phyloP scores from a whole-genome alignment of 2,113 vertebrate species.

The Anolis carolinensis region DNA sequence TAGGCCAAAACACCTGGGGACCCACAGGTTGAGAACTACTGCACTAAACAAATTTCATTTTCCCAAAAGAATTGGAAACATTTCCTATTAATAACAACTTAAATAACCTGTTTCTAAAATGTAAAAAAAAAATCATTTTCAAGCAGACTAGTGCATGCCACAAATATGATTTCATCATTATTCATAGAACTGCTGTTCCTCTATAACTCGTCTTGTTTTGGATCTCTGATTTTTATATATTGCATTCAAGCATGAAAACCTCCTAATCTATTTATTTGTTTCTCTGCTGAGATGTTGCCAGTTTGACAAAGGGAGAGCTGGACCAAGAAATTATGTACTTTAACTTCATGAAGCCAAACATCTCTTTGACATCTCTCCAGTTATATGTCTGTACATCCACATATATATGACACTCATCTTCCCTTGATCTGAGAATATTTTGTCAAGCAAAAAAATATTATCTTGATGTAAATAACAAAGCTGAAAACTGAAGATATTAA shows the following conservation, averaged over 20 bases:
- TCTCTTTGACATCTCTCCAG: not conserved
- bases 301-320: slow-evolving; percentile 34
- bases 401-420: not conserved
- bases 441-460: not conserved
- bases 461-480: not conserved
- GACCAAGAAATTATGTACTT: not conserved
- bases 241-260: not conserved
- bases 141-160: not conserved
- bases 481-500: not conserved
- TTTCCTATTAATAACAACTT: not conserved
- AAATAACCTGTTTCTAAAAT: slow-evolving; percentile 15
- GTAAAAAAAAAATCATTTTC: not conserved
- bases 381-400: not conserved
- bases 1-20: too few species aligned
- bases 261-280: slow-evolving; percentile 24
- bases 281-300: slow-evolving; percentile 22
- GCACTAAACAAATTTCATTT: not conserved
- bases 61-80: not conserved
- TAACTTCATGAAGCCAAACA: slow-evolving; percentile 28
- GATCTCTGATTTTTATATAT: not conserved
- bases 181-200: not conserved
- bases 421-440: not conserved
- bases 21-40: too few species aligned
- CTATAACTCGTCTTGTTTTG: not conserved
- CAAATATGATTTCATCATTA: slow-evolving; percentile 13